A percentile compares a stretch with the other conserved stretches of the same genome.
phyloP scores from a whole-genome alignment of 2,888 invertebrate genomes.

The Lithosia quadra region DNA sequence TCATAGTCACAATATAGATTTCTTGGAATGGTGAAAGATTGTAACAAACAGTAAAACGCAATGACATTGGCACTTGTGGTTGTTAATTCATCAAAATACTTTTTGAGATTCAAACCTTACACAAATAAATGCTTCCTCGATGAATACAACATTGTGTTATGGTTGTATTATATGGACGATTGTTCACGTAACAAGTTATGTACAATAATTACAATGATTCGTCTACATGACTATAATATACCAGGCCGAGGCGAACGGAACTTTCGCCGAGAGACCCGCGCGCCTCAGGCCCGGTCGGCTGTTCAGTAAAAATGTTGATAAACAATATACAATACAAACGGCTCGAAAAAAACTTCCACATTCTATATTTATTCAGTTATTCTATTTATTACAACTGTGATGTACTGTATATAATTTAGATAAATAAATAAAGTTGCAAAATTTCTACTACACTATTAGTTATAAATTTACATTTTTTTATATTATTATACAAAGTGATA shows the following conservation, averaged over 20 bases:
- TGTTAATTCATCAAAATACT: constrained; percentile 63
- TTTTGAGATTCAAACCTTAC: constrained; percentile 76
- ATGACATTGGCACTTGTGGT: constrained; percentile 78
- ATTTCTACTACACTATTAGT: constrained; percentile 53
- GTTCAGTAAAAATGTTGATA: constrained; percentile 30
- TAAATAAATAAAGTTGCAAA: constrained; percentile 59
- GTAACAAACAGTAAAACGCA: constrained; percentile 62
- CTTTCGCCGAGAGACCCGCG: too few species aligned
- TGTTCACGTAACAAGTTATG: constrained; percentile 76
- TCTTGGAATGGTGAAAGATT: constrained; percentile 80
- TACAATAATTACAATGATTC: constrained; percentile 79
- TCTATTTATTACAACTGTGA: constrained; percentile 59
- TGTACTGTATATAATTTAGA: constrained; percentile 51
- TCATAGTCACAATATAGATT: constrained; percentile 67
- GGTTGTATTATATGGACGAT: constrained; percentile 69
- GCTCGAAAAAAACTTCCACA: constrained; percentile 28
- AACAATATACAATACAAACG: constrained; percentile 23
- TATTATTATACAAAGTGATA: constrained; percentile 66
- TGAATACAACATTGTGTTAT: constrained; percentile 53
- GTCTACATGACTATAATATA: constrained; percentile 56
- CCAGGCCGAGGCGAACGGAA: constrained; percentile 18
- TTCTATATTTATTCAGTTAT: constrained; percentile 32
- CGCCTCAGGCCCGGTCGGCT: constrained; percentile 12
- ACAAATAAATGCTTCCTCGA: constrained; percentile 77
- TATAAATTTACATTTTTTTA: constrained; percentile 58